Conservation (phyloP, 2,113 vertebrate species). For the Elachura formosa region DNA sequence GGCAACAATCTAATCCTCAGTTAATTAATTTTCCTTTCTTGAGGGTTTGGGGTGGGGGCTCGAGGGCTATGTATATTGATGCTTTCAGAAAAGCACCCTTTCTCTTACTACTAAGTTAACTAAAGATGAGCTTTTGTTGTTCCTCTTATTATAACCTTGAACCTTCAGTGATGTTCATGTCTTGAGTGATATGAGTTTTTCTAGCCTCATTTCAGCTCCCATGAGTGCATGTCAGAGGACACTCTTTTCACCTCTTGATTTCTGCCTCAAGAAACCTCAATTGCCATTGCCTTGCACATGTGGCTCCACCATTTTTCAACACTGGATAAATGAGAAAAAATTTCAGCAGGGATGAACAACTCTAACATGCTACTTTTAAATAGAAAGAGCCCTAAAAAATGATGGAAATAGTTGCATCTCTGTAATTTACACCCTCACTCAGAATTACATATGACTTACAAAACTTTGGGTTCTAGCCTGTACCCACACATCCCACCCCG, state of each 20-base stretch:
- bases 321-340: neutral
- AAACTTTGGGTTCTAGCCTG: neutral
- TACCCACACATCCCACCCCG: no score
- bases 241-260: neutral
- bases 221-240: neutral
- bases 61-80: neutral
- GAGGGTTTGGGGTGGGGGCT: neutral
- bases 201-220: neutral
- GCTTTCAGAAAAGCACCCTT: neutral
- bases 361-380: neutral
- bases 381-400: neutral
- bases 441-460: neutral
- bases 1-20: neutral
- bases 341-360: neutral
- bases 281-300: neutral
- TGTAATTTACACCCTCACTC: neutral
- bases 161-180: neutral
- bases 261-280: neutral
- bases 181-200: neutral
- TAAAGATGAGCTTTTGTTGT: neutral
- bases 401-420: neutral
- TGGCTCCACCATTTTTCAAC: neutral
- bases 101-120: neutral
- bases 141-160: neutral
- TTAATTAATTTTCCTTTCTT: neutral